Conservation (phyloP, 2,888 invertebrate genomes). For the Yponomeuta malinellus region DNA sequence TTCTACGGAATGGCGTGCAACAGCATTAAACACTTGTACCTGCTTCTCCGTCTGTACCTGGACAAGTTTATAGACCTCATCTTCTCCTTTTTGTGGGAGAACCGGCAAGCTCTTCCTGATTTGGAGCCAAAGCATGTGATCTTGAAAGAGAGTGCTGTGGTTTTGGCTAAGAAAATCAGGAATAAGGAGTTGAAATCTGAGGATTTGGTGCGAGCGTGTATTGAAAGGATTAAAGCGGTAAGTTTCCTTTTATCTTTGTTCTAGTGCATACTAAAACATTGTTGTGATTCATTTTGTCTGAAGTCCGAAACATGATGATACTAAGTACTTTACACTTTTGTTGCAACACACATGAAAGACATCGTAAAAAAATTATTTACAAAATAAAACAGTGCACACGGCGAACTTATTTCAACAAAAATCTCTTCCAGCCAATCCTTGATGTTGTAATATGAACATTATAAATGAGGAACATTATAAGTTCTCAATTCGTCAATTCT, state of each 20-base stretch:
- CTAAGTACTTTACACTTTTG: too few species aligned
- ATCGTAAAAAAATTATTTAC: too few species aligned
- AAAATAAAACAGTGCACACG: too few species aligned
- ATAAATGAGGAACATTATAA: too few species aligned
- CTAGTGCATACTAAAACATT: neutral
- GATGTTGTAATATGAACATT: too few species aligned
- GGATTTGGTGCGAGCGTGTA: conserved; percentile 82
- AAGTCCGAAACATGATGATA: neutral
- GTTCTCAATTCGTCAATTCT: too few species aligned
- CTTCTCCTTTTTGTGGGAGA: conserved; percentile 53
- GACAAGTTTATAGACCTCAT: conserved; percentile 52
- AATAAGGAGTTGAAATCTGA: conserved; percentile 78
- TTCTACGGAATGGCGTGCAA: conserved; percentile 48
- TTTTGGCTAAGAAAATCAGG: conserved; percentile 81
- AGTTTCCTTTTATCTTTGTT: conserved; percentile 24
- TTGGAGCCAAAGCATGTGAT: conserved; percentile 49
- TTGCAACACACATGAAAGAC: too few species aligned
- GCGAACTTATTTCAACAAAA: too few species aligned
- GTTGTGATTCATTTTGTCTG: neutral
- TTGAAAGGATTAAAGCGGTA: conserved; percentile 84
- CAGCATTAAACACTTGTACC: conserved; percentile 44
- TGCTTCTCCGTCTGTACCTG: conserved; percentile 47
- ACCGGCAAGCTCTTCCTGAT: conserved; percentile 43
- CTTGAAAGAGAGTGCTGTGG: conserved; percentile 77
- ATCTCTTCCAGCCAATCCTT: too few species aligned